These are phyloP conservation scores for Lepilemur ruficaudatus DNA, from an alignment of 2,797 vertebrate species.

Conservation along the genomic window DNA sequence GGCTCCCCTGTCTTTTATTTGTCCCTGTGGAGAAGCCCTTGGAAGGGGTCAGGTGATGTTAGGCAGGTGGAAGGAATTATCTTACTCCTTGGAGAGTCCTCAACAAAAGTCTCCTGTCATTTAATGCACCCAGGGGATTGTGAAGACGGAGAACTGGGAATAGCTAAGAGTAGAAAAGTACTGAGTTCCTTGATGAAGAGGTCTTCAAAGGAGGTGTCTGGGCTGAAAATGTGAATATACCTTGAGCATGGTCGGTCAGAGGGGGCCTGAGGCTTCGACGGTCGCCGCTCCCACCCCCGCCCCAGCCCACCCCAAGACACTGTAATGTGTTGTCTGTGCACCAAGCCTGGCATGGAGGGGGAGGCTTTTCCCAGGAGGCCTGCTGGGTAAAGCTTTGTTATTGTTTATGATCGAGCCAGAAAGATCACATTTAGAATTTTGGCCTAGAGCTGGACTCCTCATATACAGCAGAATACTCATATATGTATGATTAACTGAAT, in stretches of 20 bases:
- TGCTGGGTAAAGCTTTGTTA: neutral
- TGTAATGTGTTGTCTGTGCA: rapidly evolving
- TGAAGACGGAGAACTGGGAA: neutral
- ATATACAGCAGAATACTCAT: no score
- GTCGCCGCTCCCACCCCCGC: rapidly evolving
- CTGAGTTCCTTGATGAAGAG: no score
- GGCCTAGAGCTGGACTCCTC: neutral
- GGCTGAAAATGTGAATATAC: neutral
- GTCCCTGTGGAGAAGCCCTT: neutral
- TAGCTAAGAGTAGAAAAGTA: neutral
- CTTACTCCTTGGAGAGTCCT: neutral
- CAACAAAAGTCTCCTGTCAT: neutral
- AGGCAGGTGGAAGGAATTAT: neutral
- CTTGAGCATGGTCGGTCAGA: rapidly evolving
- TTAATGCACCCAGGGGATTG: neutral
- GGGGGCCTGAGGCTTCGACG: rapidly evolving
- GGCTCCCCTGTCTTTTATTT: neutral
- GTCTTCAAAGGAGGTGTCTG: neutral
- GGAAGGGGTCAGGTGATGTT: neutral
- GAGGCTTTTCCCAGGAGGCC: rapidly evolving
- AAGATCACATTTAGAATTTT: neutral
- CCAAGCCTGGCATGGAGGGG: no score
- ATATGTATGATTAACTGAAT: neutral
- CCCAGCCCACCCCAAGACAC: neutral
- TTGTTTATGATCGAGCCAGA: neutral